Conservation (phyloP, 2,888 invertebrate species). For the Pomacea canaliculata region DNA sequence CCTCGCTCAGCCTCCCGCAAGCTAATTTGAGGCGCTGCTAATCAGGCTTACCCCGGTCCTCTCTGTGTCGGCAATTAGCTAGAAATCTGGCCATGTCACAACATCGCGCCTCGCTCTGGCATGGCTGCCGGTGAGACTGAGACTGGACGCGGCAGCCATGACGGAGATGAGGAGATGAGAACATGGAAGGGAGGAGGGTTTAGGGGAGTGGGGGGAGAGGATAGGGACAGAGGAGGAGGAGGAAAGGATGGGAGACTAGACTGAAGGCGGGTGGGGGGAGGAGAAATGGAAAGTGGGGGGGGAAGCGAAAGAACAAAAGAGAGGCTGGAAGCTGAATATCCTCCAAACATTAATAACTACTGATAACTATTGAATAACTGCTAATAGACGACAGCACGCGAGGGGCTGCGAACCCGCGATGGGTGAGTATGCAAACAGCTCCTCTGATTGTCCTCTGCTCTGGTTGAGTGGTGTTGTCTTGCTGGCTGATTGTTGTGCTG, state of each 20-base stretch:
- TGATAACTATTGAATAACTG: neutral
- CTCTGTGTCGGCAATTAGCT: neutral
- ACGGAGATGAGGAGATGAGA: neutral
- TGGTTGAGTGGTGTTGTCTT: too few species aligned
- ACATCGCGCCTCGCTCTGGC: neutral
- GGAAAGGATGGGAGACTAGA: neutral
- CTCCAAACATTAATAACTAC: neutral
- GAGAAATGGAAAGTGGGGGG: neutral
- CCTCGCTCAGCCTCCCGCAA: neutral
- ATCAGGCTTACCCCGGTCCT: neutral
- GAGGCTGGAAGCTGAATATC: neutral
- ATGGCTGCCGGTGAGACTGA: neutral
- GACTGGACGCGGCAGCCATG: neutral
- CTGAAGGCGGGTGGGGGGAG: neutral
- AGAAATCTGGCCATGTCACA: slow-evolving; percentile 1
- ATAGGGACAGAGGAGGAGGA: neutral
- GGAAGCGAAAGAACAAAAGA: neutral
- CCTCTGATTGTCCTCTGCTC: too few species aligned
- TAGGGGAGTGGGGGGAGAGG: neutral
- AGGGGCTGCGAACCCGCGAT: too few species aligned
- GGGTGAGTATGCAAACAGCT: too few species aligned
- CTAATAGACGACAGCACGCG: too few species aligned
- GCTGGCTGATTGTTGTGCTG: too few species aligned
- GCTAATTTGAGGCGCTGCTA: slow-evolving; percentile 2
- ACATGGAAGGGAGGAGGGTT: neutral